These are phyloP conservation scores for Homarus gammarus DNA, from an alignment of 2,888 invertebrate species.

Conservation along the genomic window DNA sequence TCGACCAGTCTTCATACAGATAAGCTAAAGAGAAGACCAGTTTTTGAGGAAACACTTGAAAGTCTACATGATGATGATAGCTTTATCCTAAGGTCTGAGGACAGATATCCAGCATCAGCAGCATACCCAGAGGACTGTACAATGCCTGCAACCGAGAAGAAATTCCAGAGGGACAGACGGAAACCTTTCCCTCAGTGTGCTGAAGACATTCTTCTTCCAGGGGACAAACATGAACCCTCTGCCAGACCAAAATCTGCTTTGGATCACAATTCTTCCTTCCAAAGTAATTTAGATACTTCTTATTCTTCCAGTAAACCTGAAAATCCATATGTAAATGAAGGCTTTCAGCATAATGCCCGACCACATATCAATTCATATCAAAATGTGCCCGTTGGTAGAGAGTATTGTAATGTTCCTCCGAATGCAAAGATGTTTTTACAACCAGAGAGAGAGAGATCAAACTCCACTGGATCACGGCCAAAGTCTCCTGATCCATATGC, in stretches of 20 bases:
- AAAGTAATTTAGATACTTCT: slow-evolving; percentile 57
- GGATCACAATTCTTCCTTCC: slow-evolving; percentile 59
- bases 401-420: slow-evolving; percentile 57
- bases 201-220: slow-evolving; percentile 64
- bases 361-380: slow-evolving; percentile 35
- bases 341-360: slow-evolving; percentile 56
- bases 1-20: slow-evolving; percentile 53
- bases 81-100: slow-evolving; percentile 74
- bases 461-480: slow-evolving; percentile 60
- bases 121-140: slow-evolving; percentile 72
- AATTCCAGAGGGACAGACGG: slow-evolving; percentile 58
- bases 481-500: slow-evolving; percentile 68
- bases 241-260: slow-evolving; percentile 63
- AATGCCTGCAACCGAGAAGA: slow-evolving; percentile 52
- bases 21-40: slow-evolving; percentile 70
- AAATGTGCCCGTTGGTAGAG: slow-evolving; percentile 40
- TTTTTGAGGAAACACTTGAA: slow-evolving; percentile 68
- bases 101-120: slow-evolving; percentile 72
- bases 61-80: slow-evolving; percentile 71
- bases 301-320: slow-evolving; percentile 50
- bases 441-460: slow-evolving; percentile 58
- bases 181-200: slow-evolving; percentile 63
- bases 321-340: slow-evolving; percentile 69
- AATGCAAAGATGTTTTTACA: slow-evolving; percentile 48
- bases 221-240: slow-evolving; percentile 70